Percentiles rank a stretch among this genome's conserved stretches.
phyloP scores from a whole-genome alignment of 1,140 invertebrate genomes.

The Trinorchestia longiramus region DNA sequence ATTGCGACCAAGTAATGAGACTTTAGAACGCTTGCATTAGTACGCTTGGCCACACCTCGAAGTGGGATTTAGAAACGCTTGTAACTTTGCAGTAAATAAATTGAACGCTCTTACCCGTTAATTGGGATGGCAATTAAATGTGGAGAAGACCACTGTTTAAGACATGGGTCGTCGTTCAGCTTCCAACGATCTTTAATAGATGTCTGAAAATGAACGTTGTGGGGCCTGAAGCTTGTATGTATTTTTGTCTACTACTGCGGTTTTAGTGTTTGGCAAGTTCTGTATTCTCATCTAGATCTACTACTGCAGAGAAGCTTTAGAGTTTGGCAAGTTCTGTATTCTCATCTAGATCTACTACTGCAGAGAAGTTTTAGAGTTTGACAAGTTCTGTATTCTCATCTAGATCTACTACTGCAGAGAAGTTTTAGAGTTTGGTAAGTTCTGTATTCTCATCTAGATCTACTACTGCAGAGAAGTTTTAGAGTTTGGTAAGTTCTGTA shows the following conservation, averaged over 20 bases:
- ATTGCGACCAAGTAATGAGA: neutral
- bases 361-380: no score
- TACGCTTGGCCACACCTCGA: neutral
- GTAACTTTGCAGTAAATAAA: conserved; percentile 9
- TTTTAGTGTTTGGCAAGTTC: no score
- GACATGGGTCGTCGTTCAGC: neutral
- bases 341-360: no score
- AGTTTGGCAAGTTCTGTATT: no score
- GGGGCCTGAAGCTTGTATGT: neutral
- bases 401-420: no score
- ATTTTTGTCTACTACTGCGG: neutral
- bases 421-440: no score
- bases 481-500: no score
- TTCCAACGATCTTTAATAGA: neutral
- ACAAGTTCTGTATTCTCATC: no score
- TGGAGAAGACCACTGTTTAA: neutral
- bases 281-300: no score
- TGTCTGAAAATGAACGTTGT: neutral
- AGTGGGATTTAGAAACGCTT: conserved; percentile 1
- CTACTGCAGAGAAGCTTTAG: no score
- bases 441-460: no score
- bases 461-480: no score
- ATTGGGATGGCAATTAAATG: neutral
- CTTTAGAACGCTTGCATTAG: neutral
- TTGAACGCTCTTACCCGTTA: conserved; percentile 6